A percentile compares a stretch with the other conserved stretches of the same genome.
phyloP scores from a whole-genome alignment of 2,888 invertebrate genomes.

The Drosophila pegasa region DNA sequence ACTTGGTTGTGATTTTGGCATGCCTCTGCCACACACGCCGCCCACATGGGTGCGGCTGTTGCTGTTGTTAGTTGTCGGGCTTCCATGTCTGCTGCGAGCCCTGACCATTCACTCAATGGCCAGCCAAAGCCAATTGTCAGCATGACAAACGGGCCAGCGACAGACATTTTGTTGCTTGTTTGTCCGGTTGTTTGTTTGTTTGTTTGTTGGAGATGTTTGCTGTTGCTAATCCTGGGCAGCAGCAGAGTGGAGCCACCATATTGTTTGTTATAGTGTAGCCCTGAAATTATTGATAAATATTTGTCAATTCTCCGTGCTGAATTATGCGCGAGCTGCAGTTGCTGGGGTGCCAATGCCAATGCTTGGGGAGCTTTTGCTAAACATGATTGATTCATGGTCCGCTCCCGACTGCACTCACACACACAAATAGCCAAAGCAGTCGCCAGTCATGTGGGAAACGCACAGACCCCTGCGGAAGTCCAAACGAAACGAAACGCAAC shows the following conservation, averaged over 20 bases:
- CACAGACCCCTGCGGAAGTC: constrained; percentile 4
- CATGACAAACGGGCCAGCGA: constrained; percentile 67
- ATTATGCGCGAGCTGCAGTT: constrained; percentile 50
- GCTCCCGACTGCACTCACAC: constrained; percentile 45
- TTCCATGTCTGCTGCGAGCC: constrained; percentile 38
- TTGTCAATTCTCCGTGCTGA: constrained; percentile 64
- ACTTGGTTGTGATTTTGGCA: constrained; percentile 73
- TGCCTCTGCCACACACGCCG: constrained; percentile 40
- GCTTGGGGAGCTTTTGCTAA: constrained; percentile 35
- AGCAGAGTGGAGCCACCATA: constrained; percentile 49
- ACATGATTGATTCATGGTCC: constrained; percentile 75
- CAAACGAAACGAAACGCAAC: constrained; percentile 10
- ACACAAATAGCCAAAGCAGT: constrained; percentile 51
- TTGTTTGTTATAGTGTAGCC: constrained; percentile 48
- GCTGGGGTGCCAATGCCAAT: constrained; percentile 24
- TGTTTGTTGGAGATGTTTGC: constrained; percentile 51
- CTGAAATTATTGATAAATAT: constrained; percentile 76
- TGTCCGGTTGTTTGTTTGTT: constrained; percentile 45
- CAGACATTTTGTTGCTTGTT: constrained; percentile 64
- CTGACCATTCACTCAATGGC: constrained; percentile 53
- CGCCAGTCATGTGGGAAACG: constrained; percentile 35
- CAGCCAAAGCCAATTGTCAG: constrained; percentile 75
- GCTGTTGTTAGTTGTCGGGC: constrained; percentile 57
- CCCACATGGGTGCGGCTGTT: constrained; percentile 32
- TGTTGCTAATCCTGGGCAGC: constrained; percentile 62